Conservation (phyloP, 1,140 invertebrate species). For the Drosophila guanche region DNA sequence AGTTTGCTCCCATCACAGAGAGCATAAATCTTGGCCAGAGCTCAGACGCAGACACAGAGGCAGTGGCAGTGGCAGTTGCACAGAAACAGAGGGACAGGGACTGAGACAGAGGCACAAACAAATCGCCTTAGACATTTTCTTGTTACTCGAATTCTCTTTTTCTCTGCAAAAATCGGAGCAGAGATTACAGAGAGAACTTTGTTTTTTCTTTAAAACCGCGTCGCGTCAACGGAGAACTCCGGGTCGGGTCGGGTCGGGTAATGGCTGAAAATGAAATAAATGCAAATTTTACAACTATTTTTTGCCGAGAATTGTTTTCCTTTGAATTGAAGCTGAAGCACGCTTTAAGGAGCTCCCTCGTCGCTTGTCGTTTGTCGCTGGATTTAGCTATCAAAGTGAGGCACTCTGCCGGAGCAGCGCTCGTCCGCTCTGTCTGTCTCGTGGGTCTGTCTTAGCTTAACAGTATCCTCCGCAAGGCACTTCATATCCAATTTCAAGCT, state of each 20-base stretch:
- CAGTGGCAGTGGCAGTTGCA: too few relatives aligned
- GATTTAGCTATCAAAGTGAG: slow-evolving; percentile 11
- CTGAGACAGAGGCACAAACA: slow-evolving; percentile 53
- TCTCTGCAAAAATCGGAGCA: slow-evolving; percentile 27
- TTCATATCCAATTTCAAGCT: slow-evolving; percentile 59
- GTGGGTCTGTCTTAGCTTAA: slow-evolving; percentile 5
- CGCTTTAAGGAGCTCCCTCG: too few relatives aligned
- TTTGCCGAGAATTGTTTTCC: neutral
- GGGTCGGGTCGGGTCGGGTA: neutral
- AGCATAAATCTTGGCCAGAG: slow-evolving; percentile 64
- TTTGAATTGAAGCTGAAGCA: slow-evolving; percentile 16
- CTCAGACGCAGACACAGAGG: slow-evolving; percentile 40
- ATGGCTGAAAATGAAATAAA: slow-evolving; percentile 38
- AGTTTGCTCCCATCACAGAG: slow-evolving; percentile 24
- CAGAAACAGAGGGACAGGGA: too few relatives aligned
- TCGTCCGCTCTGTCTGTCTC: too few relatives aligned
- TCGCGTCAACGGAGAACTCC: neutral
- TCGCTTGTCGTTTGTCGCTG: neutral
- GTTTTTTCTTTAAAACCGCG: slow-evolving; percentile 22
- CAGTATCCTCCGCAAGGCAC: slow-evolving; percentile 14
- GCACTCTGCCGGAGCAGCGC: neutral
- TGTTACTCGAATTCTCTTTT: slow-evolving; percentile 36
- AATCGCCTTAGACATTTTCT: slow-evolving; percentile 56
- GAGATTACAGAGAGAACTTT: slow-evolving; percentile 27
- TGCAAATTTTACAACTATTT: slow-evolving; percentile 45